phyloP scores from a whole-genome alignment of 2,797 vertebrate genomes.

The Fundulus diaphanus region DNA sequence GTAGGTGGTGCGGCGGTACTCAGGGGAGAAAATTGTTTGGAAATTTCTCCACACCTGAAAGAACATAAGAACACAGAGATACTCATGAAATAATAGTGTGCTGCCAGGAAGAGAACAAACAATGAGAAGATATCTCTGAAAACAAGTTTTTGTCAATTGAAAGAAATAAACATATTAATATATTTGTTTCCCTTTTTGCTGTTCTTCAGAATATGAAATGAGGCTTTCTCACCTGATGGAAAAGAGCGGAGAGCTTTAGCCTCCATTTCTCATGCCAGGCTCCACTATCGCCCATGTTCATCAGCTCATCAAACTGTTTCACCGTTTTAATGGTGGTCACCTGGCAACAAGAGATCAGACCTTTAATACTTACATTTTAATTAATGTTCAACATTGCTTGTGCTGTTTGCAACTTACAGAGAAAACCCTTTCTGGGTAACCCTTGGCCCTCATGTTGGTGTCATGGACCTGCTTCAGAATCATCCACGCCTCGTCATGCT shows the following conservation, averaged over 20 bases:
- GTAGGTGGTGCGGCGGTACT: slow-evolving; percentile 92
- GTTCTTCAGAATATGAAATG: neutral
- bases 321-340: slow-evolving; percentile 98
- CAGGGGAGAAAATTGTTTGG: slow-evolving; percentile 87
- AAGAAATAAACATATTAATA: slow-evolving; percentile 21
- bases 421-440: slow-evolving; percentile 95
- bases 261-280: slow-evolving; percentile 94
- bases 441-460: slow-evolving; percentile 98
- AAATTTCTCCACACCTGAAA: slow-evolving; percentile 93
- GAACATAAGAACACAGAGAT: neutral
- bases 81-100: neutral
- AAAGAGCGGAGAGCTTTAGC: slow-evolving; percentile 86
- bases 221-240: slow-evolving; percentile 85
- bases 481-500: slow-evolving; percentile 98
- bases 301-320: slow-evolving; percentile 92
- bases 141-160: neutral
- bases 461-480: slow-evolving; percentile 98
- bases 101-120: slow-evolving; percentile 6
- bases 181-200: neutral
- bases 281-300: slow-evolving; percentile 88
- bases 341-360: slow-evolving; percentile 63
- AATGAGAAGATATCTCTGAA: neutral
- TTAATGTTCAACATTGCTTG: neutral
- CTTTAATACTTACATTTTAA: neutral
- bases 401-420: slow-evolving; percentile 82